Percentiles rank a stretch among this genome's conserved stretches.
These are phyloP conservation scores for Drosophila murphyi DNA, from an alignment of 1,140 invertebrate species.

Conservation along the genomic window DNA sequence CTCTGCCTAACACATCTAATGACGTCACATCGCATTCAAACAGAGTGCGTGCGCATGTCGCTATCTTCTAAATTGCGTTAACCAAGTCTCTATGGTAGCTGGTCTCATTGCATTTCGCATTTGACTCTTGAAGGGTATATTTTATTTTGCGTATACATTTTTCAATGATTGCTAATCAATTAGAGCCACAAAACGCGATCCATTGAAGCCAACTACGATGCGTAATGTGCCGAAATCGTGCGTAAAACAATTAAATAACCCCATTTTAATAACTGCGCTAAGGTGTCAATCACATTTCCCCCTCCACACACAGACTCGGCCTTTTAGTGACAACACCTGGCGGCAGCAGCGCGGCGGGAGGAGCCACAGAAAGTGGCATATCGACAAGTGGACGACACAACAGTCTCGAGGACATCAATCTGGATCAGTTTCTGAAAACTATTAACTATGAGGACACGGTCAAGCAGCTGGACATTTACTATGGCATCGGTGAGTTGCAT, in stretches of 20 bases:
- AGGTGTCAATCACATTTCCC: neutral
- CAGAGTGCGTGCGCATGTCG: neutral
- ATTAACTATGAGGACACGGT: constrained; percentile 96
- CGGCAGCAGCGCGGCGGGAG: constrained; percentile 63
- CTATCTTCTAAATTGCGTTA: constrained; percentile 7
- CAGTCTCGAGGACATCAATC: constrained; percentile 89
- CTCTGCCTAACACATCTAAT: neutral
- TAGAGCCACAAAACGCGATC: constrained; percentile 27
- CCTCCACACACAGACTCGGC: constrained; percentile 56
- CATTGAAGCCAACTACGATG: constrained; percentile 59
- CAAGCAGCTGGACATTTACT: constrained; percentile 94
- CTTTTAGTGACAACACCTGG: constrained; percentile 74
- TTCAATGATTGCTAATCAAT: constrained; percentile 38
- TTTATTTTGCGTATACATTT: constrained; percentile 67
- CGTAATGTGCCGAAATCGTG: constrained; percentile 80
- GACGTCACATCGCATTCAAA: constrained; percentile 16
- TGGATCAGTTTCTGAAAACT: constrained; percentile 92
- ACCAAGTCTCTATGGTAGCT: constrained; percentile 25
- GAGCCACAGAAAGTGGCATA: constrained; percentile 48
- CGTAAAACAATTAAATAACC: constrained; percentile 12
- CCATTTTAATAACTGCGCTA: neutral
- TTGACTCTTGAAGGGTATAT: constrained; percentile 74
- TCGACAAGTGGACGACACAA: constrained; percentile 84
- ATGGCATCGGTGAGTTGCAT: constrained; percentile 92
- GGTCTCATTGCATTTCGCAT: constrained; percentile 53